Percentiles rank a stretch among this genome's conserved stretches.
Conservation (phyloP, 2,113 vertebrate species). For the Centropus unirufus region DNA sequence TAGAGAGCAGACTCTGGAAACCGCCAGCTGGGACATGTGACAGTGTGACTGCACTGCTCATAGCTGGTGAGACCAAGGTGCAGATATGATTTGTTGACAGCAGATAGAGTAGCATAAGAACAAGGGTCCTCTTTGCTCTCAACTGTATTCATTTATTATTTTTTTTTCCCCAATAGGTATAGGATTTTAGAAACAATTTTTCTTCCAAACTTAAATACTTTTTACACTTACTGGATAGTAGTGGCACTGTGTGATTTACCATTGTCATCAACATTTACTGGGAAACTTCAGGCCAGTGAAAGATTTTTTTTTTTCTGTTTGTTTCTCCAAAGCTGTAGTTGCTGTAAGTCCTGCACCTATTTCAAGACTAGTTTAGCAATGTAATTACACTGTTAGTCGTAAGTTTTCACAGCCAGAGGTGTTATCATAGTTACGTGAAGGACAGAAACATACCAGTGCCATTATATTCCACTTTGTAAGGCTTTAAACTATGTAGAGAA, state of each 20-base stretch:
- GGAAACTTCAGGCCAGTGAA: not conserved
- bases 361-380: slow-evolving; percentile 20
- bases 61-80: not conserved
- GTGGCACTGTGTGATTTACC: not conserved
- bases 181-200: not conserved
- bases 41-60: not conserved
- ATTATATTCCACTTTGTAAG: not conserved
- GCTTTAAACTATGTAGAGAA: not conserved
- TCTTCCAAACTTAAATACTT: not conserved
- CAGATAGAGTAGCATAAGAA: not conserved
- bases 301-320: not conserved
- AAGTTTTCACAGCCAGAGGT: not conserved
- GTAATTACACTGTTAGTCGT: not conserved
- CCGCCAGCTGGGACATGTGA: not conserved
- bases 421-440: not conserved
- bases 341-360: not conserved
- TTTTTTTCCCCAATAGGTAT: not conserved
- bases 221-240: not conserved
- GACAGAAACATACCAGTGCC: not conserved
- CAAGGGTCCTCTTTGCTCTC: not conserved
- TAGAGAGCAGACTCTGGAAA: rapidly evolving
- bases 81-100: rapidly evolving
- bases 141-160: not conserved
- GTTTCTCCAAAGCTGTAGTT: not conserved
- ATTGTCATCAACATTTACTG: not conserved